Conservation (phyloP, 1,140 invertebrate genomes). For the Drepana arcuata region DNA sequence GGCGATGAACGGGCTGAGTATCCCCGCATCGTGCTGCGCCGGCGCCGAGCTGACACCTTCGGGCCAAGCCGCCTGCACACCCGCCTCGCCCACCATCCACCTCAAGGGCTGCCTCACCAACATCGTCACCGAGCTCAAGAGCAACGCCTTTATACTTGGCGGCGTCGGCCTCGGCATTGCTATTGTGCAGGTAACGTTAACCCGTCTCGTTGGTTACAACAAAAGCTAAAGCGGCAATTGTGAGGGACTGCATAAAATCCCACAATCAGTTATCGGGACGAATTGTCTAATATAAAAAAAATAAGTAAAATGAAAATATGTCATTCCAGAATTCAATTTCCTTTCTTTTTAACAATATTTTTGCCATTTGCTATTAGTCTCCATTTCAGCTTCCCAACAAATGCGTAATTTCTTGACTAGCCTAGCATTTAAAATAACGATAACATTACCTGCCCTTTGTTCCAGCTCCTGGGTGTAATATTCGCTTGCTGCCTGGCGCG, state of each 20-base stretch:
- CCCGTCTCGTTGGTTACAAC: no score
- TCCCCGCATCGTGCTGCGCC: conserved; percentile 81
- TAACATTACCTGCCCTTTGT: conserved; percentile 26
- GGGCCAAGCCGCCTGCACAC: conserved; percentile 49
- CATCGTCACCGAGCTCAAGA: conserved; percentile 76
- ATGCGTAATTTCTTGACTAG: no score
- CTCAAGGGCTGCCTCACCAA: conserved; percentile 77
- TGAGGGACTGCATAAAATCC: no score
- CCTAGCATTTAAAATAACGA: no score
- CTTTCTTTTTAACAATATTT: neutral
- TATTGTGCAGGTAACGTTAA: conserved; percentile 78
- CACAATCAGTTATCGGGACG: no score
- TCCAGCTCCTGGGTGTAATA: conserved; percentile 88
- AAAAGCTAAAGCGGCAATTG: no score
- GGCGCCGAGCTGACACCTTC: conserved; percentile 72
- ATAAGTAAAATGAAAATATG: no score
- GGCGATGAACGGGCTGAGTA: conserved; percentile 71
- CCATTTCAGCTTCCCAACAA: no score
- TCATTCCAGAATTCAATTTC: no score
- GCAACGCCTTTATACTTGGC: conserved; percentile 81
- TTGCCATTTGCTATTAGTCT: no score
- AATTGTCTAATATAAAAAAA: no score
- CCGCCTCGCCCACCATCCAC: conserved; percentile 27
- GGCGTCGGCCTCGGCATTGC: conserved; percentile 85
- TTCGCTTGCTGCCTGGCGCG: conserved; percentile 92